These are phyloP conservation scores for Petromus typicus DNA, from an alignment of 2,113 vertebrate genomes.

Conservation along the genomic window DNA sequence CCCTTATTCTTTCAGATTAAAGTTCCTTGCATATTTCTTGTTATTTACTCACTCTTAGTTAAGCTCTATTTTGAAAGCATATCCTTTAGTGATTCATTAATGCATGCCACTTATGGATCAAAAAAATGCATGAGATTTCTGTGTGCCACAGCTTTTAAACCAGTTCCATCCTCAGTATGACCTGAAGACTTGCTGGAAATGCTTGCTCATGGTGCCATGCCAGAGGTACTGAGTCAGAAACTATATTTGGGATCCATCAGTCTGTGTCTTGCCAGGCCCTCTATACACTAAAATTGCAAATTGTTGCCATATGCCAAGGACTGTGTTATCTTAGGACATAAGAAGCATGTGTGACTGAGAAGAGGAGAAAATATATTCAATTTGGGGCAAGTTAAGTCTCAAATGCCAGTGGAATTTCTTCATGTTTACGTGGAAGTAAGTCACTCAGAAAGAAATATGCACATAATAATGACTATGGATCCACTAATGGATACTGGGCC, in stretches of 20 bases:
- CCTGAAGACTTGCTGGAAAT: not conserved
- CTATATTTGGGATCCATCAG: not conserved
- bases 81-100: not conserved
- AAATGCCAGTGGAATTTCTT: not conserved
- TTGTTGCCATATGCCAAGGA: not conserved
- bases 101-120: not conserved
- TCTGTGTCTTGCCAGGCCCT: not conserved
- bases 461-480: not conserved
- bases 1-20: not conserved
- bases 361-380: conserved; percentile 21
- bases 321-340: conserved; percentile 47
- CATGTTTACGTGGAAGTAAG: conserved; percentile 48
- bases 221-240: not conserved
- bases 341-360: conserved; percentile 18
- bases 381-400: conserved; percentile 54
- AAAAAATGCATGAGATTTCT: not conserved
- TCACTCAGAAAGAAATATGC: not conserved
- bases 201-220: not conserved
- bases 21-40: not conserved
- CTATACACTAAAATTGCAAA: conserved; percentile 3
- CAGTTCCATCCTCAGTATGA: not conserved
- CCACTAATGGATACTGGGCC: not conserved
- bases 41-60: not conserved
- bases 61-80: not conserved
- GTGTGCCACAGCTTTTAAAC: not conserved